Conservation (phyloP, 2,888 invertebrate species). For the Corbicula japonica region DNA sequence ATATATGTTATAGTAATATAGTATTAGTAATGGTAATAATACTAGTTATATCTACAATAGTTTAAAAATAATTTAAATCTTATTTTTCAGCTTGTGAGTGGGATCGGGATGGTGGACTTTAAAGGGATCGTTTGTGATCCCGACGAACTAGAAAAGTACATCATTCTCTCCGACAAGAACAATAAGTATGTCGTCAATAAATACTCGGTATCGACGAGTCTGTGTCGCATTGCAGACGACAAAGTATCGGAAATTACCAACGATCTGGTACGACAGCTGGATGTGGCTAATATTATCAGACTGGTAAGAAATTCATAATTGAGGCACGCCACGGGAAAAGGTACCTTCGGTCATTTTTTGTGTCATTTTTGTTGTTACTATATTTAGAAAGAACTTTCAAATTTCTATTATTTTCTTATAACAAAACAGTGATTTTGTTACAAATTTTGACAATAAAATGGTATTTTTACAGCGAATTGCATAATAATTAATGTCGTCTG, state of each 20-base stretch:
- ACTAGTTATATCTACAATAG: neutral
- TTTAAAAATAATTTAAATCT: neutral
- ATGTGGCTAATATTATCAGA: slow-evolving; percentile 75
- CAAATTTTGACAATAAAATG: no score
- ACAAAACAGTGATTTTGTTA: no score
- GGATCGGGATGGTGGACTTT: slow-evolving; percentile 70
- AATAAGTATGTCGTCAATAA: slow-evolving; percentile 61
- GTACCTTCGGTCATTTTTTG: no score
- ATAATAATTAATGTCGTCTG: no score
- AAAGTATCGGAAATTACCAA: slow-evolving; percentile 73
- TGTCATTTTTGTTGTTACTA: no score
- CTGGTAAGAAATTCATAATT: no score
- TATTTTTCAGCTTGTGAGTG: slow-evolving; percentile 69
- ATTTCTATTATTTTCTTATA: no score
- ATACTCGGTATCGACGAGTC: slow-evolving; percentile 60
- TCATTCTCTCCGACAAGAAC: slow-evolving; percentile 67
- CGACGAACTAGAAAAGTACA: slow-evolving; percentile 67
- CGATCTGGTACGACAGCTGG: slow-evolving; percentile 70
- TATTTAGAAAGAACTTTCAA: no score
- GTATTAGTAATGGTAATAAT: neutral
- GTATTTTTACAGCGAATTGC: no score
- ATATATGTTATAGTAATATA: no score
- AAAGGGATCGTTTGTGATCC: slow-evolving; percentile 74
- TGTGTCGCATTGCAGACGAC: slow-evolving; percentile 73
- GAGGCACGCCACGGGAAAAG: no score